Base-by-base conservation (phyloP, 2,797 vertebrate species). In the Betta splendens region DNA sequence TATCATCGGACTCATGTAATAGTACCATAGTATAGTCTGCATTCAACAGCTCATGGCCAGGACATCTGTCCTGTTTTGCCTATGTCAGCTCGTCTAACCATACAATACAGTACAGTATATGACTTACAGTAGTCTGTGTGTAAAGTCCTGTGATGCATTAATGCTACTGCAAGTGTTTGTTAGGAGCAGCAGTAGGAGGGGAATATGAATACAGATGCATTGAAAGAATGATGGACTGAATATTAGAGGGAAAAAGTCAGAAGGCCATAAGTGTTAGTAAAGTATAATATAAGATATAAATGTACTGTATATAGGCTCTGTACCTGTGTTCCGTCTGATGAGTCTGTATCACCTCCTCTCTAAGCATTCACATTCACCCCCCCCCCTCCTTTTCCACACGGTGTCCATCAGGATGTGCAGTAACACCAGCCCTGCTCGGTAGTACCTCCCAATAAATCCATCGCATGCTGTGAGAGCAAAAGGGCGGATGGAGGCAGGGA, bases 401-500 rank as follows among this genome's bases (percentile, higher is more conserved):
- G 13, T 38, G 52, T 64, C 70, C 42, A 36, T 84, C 59, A 62
- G 69, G 64, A 63, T 57, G 63, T 18, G 43, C 31, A 59, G 54
- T 48, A 84, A 68, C 72, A 51, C 55, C 43, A 37, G 68, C 74
- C 54, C 80, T 44, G 49, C 64, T 75, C 43, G 44, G 61, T 85
- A 86, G 85, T 88, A 77, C 89, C 72, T 82, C 80, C 86, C 85
- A 81, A 86, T 87, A 90, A 88, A 89, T 72, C 78, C 52, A 57
- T 76, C 57, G 82, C 73, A 77, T 54, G 61, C 79, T 59, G 63
- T 5, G 50, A 70, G 74, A 72, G 71, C 62, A 77, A 75, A 75
- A 64, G 70, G 60, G 63, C 6, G 29, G 53, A 72, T 62, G 72
- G 68, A 72, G 47, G 52, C 37, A 48, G 51, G 31, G 58, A 60